Conservation (phyloP, 92 coral and sea anemone genomes). For the Phymanthus crucifer region DNA sequence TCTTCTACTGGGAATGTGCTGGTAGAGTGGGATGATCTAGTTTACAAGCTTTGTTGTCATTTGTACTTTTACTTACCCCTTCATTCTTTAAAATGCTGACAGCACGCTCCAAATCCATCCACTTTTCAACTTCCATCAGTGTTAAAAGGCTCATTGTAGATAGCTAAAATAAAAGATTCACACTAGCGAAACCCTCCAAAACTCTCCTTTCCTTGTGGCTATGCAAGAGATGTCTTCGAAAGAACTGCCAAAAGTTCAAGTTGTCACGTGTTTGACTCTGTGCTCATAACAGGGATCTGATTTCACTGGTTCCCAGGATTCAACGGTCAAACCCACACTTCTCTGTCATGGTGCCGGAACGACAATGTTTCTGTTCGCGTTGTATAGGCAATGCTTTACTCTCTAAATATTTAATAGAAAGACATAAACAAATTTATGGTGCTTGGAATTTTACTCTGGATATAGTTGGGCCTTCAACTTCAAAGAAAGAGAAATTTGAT, state of each 20-base stretch:
- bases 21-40: too few species aligned
- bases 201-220: background rate
- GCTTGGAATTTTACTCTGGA: slow-evolving; percentile 18
- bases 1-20: too few species aligned
- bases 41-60: too few species aligned
- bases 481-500: slow-evolving; percentile 23
- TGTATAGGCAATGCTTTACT: slow-evolving; percentile 30
- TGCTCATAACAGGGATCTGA: background rate
- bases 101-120: slow-evolving; percentile 19
- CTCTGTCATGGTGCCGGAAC: background rate
- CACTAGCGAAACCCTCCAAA: background rate
- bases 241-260: background rate
- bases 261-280: background rate
- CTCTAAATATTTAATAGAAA: slow-evolving; percentile 13
- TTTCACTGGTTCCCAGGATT: too few species aligned
- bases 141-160: background rate
- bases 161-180: background rate
- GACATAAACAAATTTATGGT: slow-evolving; percentile 30
- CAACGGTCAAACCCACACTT: too few species aligned
- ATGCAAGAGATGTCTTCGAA: background rate
- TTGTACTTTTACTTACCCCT: slow-evolving; percentile 34
- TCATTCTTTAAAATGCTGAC: slow-evolving; percentile 18
- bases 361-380: slow-evolving; percentile 31
- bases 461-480: slow-evolving; percentile 1
- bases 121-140: background rate